Evolutionary conservation across 2,888 invertebrate genomes (phyloP).

Genomic region (Leptopilina myrica): DNA sequence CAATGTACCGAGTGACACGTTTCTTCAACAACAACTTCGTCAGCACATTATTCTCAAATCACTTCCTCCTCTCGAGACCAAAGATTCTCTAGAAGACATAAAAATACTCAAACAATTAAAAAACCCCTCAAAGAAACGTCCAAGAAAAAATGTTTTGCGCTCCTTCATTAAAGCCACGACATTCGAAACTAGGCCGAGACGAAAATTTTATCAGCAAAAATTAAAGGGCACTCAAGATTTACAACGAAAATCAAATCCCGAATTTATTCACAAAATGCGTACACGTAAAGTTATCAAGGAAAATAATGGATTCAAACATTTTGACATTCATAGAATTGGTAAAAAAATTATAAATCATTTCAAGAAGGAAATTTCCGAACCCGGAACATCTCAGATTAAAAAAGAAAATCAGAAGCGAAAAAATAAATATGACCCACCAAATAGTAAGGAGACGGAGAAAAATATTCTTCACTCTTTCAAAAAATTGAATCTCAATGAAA

Average conservation of each 20-base stretch:
- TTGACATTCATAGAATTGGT: constrained; percentile 12
- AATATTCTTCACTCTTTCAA: not conserved
- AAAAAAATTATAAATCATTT: constrained; percentile 37
- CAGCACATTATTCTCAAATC: constrained; percentile 50
- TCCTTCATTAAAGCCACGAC: constrained; percentile 37
- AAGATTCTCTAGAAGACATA: constrained; percentile 52
- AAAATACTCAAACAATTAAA: not conserved
- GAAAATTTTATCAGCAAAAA: constrained; percentile 39
- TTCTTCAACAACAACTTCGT: constrained; percentile 7
- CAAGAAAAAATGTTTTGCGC: constrained; percentile 32
- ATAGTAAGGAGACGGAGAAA: constrained; percentile 4
- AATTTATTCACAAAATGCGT: constrained; percentile 40
- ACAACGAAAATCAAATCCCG: constrained; percentile 21
- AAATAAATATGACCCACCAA: not conserved
- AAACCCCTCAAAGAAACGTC: not conserved
- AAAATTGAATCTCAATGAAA: not conserved
- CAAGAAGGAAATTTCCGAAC: constrained; percentile 17
- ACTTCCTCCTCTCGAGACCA: constrained; percentile 49
- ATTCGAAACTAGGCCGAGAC: constrained; percentile 40
- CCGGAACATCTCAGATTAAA: constrained; percentile 11
- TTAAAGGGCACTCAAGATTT: not conserved
- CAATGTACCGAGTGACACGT: not conserved
- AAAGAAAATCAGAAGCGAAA: not conserved
- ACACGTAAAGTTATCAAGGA: constrained; percentile 29
- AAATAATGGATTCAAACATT: not conserved